Evolutionary conservation across 2,888 invertebrate genomes (phyloP).

Genomic region (Lomographa bimaculata): DNA sequence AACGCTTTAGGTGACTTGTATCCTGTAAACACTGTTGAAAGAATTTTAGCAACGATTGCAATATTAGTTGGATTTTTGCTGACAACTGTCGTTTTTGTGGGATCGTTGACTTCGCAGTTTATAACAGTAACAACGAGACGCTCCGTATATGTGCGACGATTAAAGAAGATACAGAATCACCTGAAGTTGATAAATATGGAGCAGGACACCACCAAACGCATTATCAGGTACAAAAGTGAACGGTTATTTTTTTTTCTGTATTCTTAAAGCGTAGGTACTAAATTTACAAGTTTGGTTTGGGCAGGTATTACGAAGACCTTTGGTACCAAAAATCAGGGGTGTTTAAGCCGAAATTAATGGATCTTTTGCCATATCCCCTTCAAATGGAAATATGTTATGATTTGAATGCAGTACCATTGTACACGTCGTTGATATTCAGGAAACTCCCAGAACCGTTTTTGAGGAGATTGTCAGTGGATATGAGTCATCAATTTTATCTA

Average conservation of each 20-base stretch:
- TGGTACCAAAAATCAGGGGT: conserved; percentile 81
- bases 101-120: conserved; percentile 76
- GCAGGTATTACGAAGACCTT: conserved; percentile 77
- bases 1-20: conserved; percentile 75
- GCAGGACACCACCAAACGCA: conserved; percentile 59
- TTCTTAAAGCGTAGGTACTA: conserved; percentile 8
- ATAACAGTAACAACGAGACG: conserved; percentile 75
- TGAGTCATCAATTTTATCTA: conserved; percentile 80
- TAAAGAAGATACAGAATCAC: conserved; percentile 72
- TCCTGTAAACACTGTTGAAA: conserved; percentile 68
- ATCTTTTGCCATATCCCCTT: conserved; percentile 70
- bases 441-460: conserved; percentile 79
- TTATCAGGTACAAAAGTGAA: conserved; percentile 57
- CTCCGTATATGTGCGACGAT: conserved; percentile 68
- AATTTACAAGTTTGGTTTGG: conserved; percentile 15
- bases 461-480: conserved; percentile 73
- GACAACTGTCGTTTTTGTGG: conserved; percentile 77
- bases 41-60: conserved; percentile 61
- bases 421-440: conserved; percentile 77
- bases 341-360: conserved; percentile 66
- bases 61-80: conserved; percentile 71
- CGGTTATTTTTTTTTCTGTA: conserved; percentile 6
- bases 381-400: conserved; percentile 81
- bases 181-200: conserved; percentile 71
- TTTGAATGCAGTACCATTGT: conserved; percentile 75